Evolutionary conservation across 2,888 invertebrate species (phyloP).

Genomic region (Drosophila prostipennis): DNA sequence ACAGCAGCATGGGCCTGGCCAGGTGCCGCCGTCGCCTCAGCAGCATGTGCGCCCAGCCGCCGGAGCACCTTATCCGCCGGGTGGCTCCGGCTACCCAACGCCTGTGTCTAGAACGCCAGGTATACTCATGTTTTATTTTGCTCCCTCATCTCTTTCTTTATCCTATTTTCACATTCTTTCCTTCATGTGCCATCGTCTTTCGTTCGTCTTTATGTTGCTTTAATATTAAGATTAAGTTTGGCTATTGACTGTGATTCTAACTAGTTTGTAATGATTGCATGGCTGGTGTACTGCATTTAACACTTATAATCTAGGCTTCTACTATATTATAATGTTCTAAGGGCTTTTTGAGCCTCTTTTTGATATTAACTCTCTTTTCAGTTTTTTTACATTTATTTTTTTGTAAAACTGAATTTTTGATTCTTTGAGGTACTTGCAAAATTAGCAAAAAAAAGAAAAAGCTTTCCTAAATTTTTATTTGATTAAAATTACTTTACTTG

Average conservation of each 20-base stretch:
- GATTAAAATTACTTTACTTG: neutral
- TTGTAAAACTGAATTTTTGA: no score
- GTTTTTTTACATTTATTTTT: neutral
- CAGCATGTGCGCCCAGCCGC: slow-evolving; percentile 67
- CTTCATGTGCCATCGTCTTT: slow-evolving; percentile 9
- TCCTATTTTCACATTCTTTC: slow-evolving; percentile 8
- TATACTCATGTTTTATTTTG: slow-evolving; percentile 74
- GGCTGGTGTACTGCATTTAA: neutral
- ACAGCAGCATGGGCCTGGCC: slow-evolving; percentile 70
- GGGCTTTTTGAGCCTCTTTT: neutral
- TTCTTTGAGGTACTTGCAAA: neutral
- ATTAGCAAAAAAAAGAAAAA: neutral
- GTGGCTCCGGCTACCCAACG: slow-evolving; percentile 83
- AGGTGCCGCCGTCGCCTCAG: slow-evolving; percentile 55
- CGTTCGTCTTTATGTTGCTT: slow-evolving; percentile 17
- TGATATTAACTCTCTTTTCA: neutral
- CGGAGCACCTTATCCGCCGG: slow-evolving; percentile 83
- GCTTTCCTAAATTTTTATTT: neutral
- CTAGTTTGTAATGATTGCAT: slow-evolving; percentile 7
- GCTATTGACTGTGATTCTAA: neutral
- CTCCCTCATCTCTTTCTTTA: slow-evolving; percentile 46
- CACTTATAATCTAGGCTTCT: neutral
- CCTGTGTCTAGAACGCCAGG: slow-evolving; percentile 85
- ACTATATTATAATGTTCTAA: neutral
- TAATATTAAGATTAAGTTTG: slow-evolving; percentile 2